Evolutionary conservation across 2,113 vertebrate species (phyloP).

Genomic region (Sceloporus tristichus): DNA sequence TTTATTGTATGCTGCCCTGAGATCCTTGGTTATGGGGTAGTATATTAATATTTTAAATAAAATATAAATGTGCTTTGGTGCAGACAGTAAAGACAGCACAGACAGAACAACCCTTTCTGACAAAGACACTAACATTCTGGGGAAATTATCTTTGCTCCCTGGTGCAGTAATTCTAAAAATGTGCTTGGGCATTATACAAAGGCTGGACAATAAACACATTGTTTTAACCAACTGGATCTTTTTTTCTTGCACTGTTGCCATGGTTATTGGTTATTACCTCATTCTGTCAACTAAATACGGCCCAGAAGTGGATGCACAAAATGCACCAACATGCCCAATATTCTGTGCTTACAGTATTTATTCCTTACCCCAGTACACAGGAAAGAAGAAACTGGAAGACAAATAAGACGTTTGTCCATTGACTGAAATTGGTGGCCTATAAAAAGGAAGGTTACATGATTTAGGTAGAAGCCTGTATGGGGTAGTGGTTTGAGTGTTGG

Average conservation of each 20-base stretch:
- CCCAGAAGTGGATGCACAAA: background rate
- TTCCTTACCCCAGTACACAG: conserved; percentile 91
- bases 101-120: background rate
- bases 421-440: conserved; percentile 86
- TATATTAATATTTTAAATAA: background rate
- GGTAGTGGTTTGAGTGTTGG: background rate
- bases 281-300: background rate
- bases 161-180: background rate
- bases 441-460: conserved; percentile 27
- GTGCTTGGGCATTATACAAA: background rate
- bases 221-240: background rate
- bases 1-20: no score
- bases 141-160: background rate
- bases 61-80: background rate
- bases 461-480: background rate
- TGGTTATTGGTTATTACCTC: background rate
- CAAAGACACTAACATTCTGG: background rate
- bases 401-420: conserved; percentile 86
- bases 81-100: background rate
- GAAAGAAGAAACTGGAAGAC: conserved; percentile 88
- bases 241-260: background rate
- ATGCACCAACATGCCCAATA: conserved; percentile 15
- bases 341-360: conserved; percentile 21
- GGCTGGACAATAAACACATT: background rate
- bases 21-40: no score